Conservation (phyloP, 2,888 invertebrate genomes). For the Tipula confusa region DNA sequence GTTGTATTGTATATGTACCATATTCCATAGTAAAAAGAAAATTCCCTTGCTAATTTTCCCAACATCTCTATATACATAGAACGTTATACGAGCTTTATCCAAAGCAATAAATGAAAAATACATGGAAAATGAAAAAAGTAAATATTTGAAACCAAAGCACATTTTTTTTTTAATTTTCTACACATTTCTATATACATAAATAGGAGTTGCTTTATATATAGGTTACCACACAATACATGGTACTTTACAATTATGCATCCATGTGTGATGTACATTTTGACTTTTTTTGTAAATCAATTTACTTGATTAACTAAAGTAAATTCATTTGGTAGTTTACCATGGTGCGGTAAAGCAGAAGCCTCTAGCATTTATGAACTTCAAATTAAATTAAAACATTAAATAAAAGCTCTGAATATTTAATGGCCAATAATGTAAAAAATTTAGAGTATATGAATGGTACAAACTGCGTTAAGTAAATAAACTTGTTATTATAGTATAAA, state of each 20-base stretch:
- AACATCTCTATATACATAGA: background rate
- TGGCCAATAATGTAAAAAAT: too few relatives aligned
- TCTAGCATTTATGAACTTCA: too few relatives aligned
- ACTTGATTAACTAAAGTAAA: too few relatives aligned
- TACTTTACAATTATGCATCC: background rate
- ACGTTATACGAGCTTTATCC: too few relatives aligned
- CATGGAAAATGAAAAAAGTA: background rate
- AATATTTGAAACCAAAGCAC: constrained; percentile 3
- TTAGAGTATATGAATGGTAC: too few relatives aligned
- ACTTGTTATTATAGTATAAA: too few relatives aligned
- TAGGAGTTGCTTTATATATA: background rate
- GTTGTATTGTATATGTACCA: background rate
- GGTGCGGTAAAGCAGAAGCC: too few relatives aligned
- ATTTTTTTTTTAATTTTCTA: background rate
- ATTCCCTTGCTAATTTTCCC: constrained; percentile 25
- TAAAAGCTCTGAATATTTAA: too few relatives aligned
- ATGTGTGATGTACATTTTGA: background rate
- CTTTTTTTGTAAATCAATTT: background rate
- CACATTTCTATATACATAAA: background rate
- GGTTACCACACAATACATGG: background rate
- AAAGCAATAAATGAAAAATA: background rate
- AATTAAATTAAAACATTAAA: too few relatives aligned
- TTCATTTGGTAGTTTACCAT: too few relatives aligned
- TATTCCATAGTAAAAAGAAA: background rate
- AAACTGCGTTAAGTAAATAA: too few relatives aligned